Evolutionary conservation across 1,140 invertebrate genomes (phyloP), one percentile per base, ranked within the genome.

Genomic region (Asobara japonica): DNA sequence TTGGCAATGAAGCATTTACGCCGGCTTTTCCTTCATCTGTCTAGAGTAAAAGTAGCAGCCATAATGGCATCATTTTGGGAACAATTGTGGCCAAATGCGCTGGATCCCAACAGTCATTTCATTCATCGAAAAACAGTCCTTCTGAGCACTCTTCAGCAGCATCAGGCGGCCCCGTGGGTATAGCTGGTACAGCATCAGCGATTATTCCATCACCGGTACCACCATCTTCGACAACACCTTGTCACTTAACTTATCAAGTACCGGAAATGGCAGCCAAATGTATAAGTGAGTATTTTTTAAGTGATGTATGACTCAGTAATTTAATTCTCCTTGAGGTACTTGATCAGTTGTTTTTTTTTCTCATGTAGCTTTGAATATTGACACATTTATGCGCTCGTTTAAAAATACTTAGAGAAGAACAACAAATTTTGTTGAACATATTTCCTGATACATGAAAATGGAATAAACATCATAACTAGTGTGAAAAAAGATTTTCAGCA

Each of bases 51-150:
- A 83, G 81, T 68, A 83, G 79, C 70, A 82, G 82, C 60, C 80
- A 83, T 72, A 82, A 84, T 16, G 77, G 69, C n/a, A 80, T 82
- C 6, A 77, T 80, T 31, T 38, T 81, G n/a, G 78, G 76, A 41
- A 70, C 79, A 6, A 75, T 78, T 11, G 74, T 76, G 30, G 73
- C 80, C 8, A 78, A 82, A 45, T 1, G 76, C 76, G 66, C 74
- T 76, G 0, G 60, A 6, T 83, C 81, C 0, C 83, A 86, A 41
- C 83, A 86, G 70, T 88, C 86, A 18, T 87, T 86, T 67, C 80
- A 87, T 31, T 87, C 83, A n/a, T 86, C 82, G 2, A 86, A 84
- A 72, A 85, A 76, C 60, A 84, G 76, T 72, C 79, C 79, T 62
- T 86, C 82, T 10, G 77, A 79, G 61, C 76, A 79, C 22, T 83